Conservation (phyloP, 2,797 vertebrate genomes). For the Leuciscus waleckii region DNA sequence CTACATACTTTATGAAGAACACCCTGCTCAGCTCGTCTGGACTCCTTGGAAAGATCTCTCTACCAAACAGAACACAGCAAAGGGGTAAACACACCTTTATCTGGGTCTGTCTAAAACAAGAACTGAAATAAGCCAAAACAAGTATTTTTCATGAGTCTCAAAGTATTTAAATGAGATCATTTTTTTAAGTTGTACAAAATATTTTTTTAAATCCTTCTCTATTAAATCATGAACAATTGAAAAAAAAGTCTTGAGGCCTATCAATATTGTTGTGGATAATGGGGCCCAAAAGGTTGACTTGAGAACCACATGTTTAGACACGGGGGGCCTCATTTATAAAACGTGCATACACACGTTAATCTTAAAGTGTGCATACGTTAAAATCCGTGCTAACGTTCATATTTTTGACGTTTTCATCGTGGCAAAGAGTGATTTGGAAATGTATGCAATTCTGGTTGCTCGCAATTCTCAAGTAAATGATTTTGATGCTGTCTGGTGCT, state of each 20-base stretch:
- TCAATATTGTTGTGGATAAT: background rate
- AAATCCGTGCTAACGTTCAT: too few relatives aligned
- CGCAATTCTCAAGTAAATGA: too few relatives aligned
- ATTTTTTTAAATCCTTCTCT: background rate
- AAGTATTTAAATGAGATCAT: background rate
- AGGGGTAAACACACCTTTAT: conserved; percentile 67
- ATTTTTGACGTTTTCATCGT: too few relatives aligned
- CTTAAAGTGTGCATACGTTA: too few relatives aligned
- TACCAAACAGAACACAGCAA: conserved; percentile 73
- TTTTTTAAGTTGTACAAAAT: background rate
- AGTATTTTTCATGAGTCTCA: too few relatives aligned
- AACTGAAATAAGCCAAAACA: background rate
- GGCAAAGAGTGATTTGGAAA: too few relatives aligned
- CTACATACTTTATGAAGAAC: conserved; percentile 59
- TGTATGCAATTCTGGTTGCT: too few relatives aligned
- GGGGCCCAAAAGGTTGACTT: background rate
- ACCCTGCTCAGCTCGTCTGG: conserved; percentile 76
- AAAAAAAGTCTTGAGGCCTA: background rate
- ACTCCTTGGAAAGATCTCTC: conserved; percentile 75
- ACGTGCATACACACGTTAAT: background rate
- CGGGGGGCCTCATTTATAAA: background rate
- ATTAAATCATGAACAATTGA: background rate
- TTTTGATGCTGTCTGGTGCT: too few relatives aligned
- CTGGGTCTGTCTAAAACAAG: background rate
- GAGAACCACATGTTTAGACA: background rate